These are phyloP conservation scores for Hemitrygon akajei DNA, from an alignment of 2,797 vertebrate species.

Conservation along the genomic window DNA sequence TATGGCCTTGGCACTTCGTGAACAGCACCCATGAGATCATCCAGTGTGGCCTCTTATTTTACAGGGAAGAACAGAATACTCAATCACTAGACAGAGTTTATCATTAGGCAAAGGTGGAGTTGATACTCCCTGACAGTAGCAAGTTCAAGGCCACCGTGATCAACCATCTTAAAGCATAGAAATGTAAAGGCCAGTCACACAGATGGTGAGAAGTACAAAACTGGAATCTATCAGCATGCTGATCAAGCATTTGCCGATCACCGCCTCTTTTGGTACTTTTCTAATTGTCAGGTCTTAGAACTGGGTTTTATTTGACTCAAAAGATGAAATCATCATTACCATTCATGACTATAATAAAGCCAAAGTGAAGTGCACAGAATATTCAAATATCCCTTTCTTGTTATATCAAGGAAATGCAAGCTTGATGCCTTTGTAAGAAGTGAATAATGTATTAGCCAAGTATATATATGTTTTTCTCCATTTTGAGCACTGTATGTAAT, in stretches of 20 bases:
- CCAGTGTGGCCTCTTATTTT: background rate
- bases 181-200: background rate
- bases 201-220: background rate
- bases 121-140: background rate
- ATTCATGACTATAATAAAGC: background rate
- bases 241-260: background rate
- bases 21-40: background rate
- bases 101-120: background rate
- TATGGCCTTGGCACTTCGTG: background rate
- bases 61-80: background rate
- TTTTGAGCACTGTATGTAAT: background rate
- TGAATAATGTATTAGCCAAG: background rate
- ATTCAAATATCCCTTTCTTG: background rate
- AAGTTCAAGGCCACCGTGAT: background rate
- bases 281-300: background rate
- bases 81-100: background rate
- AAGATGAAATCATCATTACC: background rate
- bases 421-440: background rate
- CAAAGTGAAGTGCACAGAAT: background rate
- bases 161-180: background rate
- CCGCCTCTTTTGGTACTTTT: background rate
- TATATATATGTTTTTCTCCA: background rate
- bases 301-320: background rate
- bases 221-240: background rate
- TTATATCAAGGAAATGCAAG: background rate